phyloP scores from a whole-genome alignment of 2,888 invertebrate genomes.

The Drosophila prostipennis region DNA sequence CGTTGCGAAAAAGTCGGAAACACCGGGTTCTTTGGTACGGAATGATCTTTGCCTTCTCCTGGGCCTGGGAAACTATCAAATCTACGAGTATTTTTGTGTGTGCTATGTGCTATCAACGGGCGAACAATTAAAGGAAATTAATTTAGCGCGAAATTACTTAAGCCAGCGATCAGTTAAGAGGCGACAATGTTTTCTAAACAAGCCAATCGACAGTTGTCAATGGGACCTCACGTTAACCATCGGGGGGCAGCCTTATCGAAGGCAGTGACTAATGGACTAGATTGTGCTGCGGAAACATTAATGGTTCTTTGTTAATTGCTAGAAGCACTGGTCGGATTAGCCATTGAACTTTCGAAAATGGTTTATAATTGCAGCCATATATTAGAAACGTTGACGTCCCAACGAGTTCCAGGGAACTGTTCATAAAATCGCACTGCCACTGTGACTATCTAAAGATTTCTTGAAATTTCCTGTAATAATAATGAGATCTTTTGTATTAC shows the following conservation, averaged over 20 bases:
- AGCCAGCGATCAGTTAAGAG: slow-evolving; percentile 20
- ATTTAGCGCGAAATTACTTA: neutral
- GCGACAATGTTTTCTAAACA: slow-evolving; percentile 1
- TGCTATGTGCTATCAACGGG: slow-evolving; percentile 7
- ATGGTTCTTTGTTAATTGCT: slow-evolving; percentile 1
- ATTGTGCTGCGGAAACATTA: slow-evolving; percentile 9
- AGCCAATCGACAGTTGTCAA: slow-evolving; percentile 18
- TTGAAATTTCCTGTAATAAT: neutral
- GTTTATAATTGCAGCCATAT: neutral
- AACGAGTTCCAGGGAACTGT: neutral
- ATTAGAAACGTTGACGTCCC: neutral
- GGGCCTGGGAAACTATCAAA: neutral
- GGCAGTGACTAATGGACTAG: neutral
- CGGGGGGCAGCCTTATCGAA: slow-evolving; percentile 19
- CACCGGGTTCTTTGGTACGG: slow-evolving; percentile 24
- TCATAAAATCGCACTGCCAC: neutral
- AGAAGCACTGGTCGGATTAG: neutral
- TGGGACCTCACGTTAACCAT: neutral
- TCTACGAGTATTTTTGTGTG: neutral
- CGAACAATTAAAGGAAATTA: slow-evolving; percentile 30
- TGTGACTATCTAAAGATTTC: neutral
- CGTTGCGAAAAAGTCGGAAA: slow-evolving; percentile 30
- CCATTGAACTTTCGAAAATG: slow-evolving; percentile 1
- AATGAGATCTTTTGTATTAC: too few relatives aligned
- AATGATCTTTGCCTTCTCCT: neutral